Conservation (phyloP, 2,113 vertebrate species). For the Piprites chloris region DNA sequence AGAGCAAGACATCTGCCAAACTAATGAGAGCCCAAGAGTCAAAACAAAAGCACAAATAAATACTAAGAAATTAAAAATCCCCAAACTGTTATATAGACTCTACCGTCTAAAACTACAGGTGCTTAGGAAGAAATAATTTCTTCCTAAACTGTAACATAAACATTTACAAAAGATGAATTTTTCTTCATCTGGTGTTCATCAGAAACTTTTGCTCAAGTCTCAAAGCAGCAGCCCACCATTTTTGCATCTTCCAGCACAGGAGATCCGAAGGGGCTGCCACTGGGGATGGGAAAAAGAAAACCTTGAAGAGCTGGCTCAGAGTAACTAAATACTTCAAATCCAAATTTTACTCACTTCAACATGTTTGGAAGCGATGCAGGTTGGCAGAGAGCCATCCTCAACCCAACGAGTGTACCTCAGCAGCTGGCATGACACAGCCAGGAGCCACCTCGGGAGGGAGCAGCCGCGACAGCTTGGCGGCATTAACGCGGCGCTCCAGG, state of each 20-base stretch:
- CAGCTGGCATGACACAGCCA: constrained; percentile 54
- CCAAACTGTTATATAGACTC: neutral
- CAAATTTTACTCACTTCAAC: constrained; percentile 48
- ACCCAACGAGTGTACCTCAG: constrained; percentile 36
- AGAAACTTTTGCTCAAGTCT: constrained; percentile 22
- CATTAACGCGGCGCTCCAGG: constrained; percentile 22
- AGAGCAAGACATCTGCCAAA: constrained; percentile 12
- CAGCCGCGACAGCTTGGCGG: neutral
- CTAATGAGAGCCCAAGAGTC: constrained; percentile 3
- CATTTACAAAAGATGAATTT: neutral
- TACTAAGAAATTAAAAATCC: neutral
- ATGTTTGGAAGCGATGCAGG: constrained; percentile 41
- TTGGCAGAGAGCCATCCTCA: constrained; percentile 23
- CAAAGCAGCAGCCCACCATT: neutral
- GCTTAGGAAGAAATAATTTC: constrained; percentile 34
- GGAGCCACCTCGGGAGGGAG: constrained; percentile 38
- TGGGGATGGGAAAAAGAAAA: constrained; percentile 13
- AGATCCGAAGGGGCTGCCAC: neutral
- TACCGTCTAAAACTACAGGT: neutral
- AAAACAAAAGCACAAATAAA: constrained; percentile 5
- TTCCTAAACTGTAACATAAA: constrained; percentile 29
- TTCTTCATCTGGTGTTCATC: constrained; percentile 36
- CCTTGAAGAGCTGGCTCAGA: constrained; percentile 21
- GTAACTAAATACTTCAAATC: constrained; percentile 39
- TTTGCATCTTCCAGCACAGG: constrained; percentile 24